phyloP scores from a whole-genome alignment of 2,888 invertebrate genomes.

The Pomacea canaliculata region DNA sequence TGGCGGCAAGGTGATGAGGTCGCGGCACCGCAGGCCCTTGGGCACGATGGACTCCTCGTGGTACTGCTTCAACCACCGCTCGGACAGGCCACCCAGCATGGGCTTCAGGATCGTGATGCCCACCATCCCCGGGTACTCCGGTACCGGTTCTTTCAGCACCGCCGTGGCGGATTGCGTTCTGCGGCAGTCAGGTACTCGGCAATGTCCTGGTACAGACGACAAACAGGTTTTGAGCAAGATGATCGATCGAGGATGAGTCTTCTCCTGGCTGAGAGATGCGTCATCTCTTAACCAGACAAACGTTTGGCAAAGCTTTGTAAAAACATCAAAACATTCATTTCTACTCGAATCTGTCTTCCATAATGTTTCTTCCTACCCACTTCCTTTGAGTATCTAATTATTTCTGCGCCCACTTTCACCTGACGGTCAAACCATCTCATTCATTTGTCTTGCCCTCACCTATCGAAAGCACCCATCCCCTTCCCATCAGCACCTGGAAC shows the following conservation, averaged over 20 bases:
- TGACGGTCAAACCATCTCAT: too few species aligned
- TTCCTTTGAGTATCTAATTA: too few species aligned
- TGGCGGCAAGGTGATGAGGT: conserved; percentile 65
- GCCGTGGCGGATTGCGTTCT: conserved; percentile 65
- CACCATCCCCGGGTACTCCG: conserved; percentile 64
- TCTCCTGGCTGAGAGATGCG: too few species aligned
- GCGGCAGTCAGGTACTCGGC: conserved; percentile 62
- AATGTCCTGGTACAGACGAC: conserved; percentile 49
- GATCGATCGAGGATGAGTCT: too few species aligned
- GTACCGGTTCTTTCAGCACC: conserved; percentile 64
- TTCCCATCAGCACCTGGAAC: neutral
- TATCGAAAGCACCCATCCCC: neutral
- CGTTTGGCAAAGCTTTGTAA: too few species aligned
- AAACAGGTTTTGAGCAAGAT: too few species aligned
- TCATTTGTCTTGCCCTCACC: too few species aligned
- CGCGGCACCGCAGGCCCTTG: conserved; percentile 60
- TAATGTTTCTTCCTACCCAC: too few species aligned
- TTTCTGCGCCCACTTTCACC: too few species aligned
- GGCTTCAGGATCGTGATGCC: conserved; percentile 67
- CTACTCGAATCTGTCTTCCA: too few species aligned
- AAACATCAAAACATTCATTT: too few species aligned
- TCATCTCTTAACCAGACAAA: too few species aligned
- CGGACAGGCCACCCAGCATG: conserved; percentile 51
- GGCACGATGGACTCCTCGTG: conserved; percentile 66
- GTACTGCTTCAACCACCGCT: conserved; percentile 66